Evolutionary conservation across 64 coral and sea anemone genomes (phyloP), one percentile per base, ranked within the genome.

Genomic region (Exaiptasia diaphana): DNA sequence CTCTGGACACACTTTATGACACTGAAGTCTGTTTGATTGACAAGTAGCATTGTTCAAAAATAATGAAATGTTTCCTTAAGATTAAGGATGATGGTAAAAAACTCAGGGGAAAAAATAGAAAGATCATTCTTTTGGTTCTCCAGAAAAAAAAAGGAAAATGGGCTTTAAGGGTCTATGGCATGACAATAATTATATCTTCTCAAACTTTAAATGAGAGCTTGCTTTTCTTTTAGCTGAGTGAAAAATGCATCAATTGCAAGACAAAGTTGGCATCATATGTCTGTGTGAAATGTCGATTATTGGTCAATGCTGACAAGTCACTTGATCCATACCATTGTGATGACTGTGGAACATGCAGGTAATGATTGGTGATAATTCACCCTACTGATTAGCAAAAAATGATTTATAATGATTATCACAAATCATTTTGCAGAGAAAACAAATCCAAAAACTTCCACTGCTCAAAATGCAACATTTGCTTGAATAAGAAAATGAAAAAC

Each of bases 241-340:
- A 58, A 20, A 62, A 65, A 8, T 80, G 77, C 62, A 44, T 18
- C 18, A 45, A 38, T 23, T 80, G 77, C 62, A 24, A 13, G 22
- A 80, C 41, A 20, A 20, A 24, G 7, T 80, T 80, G 62, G 77
- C 77, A 1, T 20, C 12, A 12, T 80, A 80, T 12, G 62, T 48
- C 18, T 80, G 77, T 32, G 40, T 31, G 9, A 65, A 80, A 41
- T 80, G 77, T 41, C 41, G 39, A 37, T 42, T 62, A 31, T 62
- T 80, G 7, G 38, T 80, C 9, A 80, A 43, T 7, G n/a, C n/a
- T n/a, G 41, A 65, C 26, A 64, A 62, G 41, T 17, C 62, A 31
- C 41, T 80, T 7, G 77, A 80, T 28, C 52, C 77, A 20, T 80
- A 80, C 28, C 77, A 80, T 25, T 80, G 77, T 59, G 58, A 80